Evolutionary conservation across 2,797 vertebrate species (phyloP).

Genomic region (Ataeniobius toweri): DNA sequence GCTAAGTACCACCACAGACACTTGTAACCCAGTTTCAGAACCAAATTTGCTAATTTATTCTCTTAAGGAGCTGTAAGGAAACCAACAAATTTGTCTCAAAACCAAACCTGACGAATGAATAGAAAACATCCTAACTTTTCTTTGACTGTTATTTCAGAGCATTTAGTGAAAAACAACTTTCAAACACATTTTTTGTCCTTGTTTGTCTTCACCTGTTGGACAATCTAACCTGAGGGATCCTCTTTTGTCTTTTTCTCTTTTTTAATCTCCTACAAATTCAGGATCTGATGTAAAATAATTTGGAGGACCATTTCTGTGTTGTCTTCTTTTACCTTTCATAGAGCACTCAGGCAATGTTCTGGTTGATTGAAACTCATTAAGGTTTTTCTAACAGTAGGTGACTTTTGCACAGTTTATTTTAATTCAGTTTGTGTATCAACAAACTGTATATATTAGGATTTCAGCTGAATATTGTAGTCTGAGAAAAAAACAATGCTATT

Average conservation of each 20-base stretch:
- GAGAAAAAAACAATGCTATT: background rate
- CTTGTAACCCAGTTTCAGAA: too few species aligned
- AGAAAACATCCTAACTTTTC: background rate
- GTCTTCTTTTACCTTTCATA: constrained; percentile 13
- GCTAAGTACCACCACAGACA: too few species aligned
- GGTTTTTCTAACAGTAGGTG: background rate
- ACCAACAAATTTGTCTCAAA: background rate
- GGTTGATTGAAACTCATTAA: background rate
- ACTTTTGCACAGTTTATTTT: background rate
- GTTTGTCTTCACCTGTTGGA: constrained; percentile 8
- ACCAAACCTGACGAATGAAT: background rate
- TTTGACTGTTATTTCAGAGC: background rate
- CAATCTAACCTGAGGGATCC: constrained; percentile 3
- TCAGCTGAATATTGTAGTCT: background rate
- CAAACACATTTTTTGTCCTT: background rate
- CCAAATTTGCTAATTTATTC: background rate
- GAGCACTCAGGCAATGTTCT: background rate
- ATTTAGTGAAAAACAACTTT: too few species aligned
- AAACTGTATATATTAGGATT: background rate
- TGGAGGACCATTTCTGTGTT: background rate
- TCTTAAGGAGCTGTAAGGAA: background rate
- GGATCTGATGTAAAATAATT: constrained; percentile 23
- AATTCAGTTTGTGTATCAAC: constrained; percentile 1
- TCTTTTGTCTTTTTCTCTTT: constrained; percentile 36
- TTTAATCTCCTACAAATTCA: constrained; percentile 26